phyloP scores from a whole-genome alignment of 2,888 invertebrate genomes.

The Barypeithes pellucidus region DNA sequence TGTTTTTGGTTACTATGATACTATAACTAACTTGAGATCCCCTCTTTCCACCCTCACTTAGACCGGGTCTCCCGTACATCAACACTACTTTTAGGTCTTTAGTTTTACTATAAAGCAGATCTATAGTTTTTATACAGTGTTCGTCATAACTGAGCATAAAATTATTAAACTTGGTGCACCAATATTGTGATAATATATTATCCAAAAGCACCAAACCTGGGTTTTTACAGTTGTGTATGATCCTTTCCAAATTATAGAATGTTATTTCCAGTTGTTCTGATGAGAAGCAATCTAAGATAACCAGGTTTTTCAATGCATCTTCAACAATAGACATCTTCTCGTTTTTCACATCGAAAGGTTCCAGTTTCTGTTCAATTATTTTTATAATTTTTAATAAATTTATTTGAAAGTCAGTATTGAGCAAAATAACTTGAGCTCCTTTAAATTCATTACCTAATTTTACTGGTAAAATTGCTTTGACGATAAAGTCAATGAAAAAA shows the following conservation, averaged over 20 bases:
- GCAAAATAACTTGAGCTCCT: constrained; percentile 59
- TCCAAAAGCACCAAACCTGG: constrained; percentile 60
- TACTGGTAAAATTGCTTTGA: constrained; percentile 60
- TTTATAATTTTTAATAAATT: constrained; percentile 61
- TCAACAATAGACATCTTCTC: constrained; percentile 57
- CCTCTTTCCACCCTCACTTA: constrained; percentile 2
- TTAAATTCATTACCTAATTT: constrained; percentile 58
- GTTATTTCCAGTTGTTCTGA: constrained; percentile 60
- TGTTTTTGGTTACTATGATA: constrained; percentile 53
- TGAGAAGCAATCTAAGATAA: constrained; percentile 60
- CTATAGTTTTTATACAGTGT: constrained; percentile 56
- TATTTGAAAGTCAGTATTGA: constrained; percentile 61
- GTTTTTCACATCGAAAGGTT: constrained; percentile 51
- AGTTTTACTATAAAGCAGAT: constrained; percentile 56
- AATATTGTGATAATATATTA: constrained; percentile 62
- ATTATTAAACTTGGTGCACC: constrained; percentile 57
- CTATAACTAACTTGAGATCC: constrained; percentile 54
- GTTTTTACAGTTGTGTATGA: constrained; percentile 58
- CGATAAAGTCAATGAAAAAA: constrained; percentile 61
- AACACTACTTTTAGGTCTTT: constrained; percentile 60
- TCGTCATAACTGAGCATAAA: constrained; percentile 58
- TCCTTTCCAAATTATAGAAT: constrained; percentile 59
- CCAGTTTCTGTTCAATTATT: constrained; percentile 59
- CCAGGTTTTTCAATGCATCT: constrained; percentile 59
- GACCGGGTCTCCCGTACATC: constrained; percentile 54